These are phyloP conservation scores for Polydrusus tereticollis DNA, from an alignment of 2,888 invertebrate genomes.

Conservation along the genomic window DNA sequence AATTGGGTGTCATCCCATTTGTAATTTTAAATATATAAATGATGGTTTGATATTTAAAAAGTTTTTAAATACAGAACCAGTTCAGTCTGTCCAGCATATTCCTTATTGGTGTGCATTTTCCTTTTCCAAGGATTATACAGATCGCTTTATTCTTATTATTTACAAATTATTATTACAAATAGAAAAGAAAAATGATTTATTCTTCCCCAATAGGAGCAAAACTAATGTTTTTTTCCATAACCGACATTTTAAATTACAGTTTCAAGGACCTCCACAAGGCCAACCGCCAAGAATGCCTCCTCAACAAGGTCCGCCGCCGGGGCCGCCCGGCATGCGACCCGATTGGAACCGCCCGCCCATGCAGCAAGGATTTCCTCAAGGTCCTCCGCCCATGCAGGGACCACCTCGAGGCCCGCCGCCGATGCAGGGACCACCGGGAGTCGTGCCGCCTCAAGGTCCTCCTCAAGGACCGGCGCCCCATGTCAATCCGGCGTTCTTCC, in stretches of 20 bases:
- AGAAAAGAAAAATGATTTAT: too few species aligned
- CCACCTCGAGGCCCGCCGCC: slow-evolving; percentile 68
- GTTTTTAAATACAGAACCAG: too few species aligned
- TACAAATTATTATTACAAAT: too few species aligned
- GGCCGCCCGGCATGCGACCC: slow-evolving; percentile 73
- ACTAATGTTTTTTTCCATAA: neutral
- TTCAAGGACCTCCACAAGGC: slow-evolving; percentile 71
- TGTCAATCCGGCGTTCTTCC: slow-evolving; percentile 97
- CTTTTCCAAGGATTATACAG: too few species aligned
- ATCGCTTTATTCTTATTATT: too few species aligned
- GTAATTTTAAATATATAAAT: too few species aligned
- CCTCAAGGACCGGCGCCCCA: slow-evolving; percentile 85
- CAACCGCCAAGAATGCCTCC: slow-evolving; percentile 72
- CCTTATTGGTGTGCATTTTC: too few species aligned
- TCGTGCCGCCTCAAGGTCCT: slow-evolving; percentile 70
- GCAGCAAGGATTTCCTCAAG: slow-evolving; percentile 78
- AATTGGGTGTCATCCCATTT: too few species aligned
- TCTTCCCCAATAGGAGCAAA: too few species aligned
- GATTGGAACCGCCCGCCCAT: slow-evolving; percentile 84
- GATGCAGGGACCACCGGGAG: slow-evolving; percentile 67
- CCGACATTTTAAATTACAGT: slow-evolving; percentile 58
- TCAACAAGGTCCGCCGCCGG: slow-evolving; percentile 75
- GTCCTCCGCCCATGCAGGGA: slow-evolving; percentile 79
- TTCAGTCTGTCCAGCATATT: too few species aligned
- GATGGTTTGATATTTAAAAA: too few species aligned